Percentiles rank a stretch among this genome's conserved stretches.
Evolutionary conservation across 2,888 invertebrate genomes (phyloP).

Genomic region (Ernsta delagoae): DNA sequence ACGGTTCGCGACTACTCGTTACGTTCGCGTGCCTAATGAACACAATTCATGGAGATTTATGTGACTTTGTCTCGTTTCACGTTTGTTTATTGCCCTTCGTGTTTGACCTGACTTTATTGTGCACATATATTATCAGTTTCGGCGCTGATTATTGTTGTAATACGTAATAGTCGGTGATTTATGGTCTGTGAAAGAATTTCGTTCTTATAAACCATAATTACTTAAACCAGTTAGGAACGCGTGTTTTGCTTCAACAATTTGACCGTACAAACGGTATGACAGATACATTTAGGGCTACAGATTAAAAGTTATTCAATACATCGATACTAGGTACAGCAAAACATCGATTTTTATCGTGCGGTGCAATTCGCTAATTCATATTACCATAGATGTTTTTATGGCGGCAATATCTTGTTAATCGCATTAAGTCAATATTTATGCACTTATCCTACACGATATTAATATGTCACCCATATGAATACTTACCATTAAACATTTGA

Average conservation of each 20-base stretch:
- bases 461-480: too few species aligned
- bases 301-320: not conserved
- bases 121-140: slow-evolving; percentile 55
- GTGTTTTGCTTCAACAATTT: not conserved
- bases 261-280: not conserved
- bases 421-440: not conserved
- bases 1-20: slow-evolving; percentile 57
- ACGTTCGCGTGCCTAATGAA: slow-evolving; percentile 71
- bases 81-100: slow-evolving; percentile 74
- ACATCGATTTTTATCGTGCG: not conserved
- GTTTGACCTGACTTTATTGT: slow-evolving; percentile 56
- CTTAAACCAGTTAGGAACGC: not conserved
- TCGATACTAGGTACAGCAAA: not conserved
- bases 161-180: slow-evolving; percentile 24
- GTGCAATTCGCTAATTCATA: too few species aligned
- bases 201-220: slow-evolving; percentile 13
- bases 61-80: slow-evolving; percentile 72
- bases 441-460: too few species aligned
- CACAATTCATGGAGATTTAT: slow-evolving; percentile 76
- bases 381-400: too few species aligned
- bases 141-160: slow-evolving; percentile 48
- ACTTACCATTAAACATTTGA: not conserved
- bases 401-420: not conserved
- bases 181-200: slow-evolving; percentile 24
- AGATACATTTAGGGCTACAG: not conserved